These are phyloP conservation scores for Erpornis zantholeuca DNA, from an alignment of 2,113 vertebrate species.

Conservation along the genomic window DNA sequence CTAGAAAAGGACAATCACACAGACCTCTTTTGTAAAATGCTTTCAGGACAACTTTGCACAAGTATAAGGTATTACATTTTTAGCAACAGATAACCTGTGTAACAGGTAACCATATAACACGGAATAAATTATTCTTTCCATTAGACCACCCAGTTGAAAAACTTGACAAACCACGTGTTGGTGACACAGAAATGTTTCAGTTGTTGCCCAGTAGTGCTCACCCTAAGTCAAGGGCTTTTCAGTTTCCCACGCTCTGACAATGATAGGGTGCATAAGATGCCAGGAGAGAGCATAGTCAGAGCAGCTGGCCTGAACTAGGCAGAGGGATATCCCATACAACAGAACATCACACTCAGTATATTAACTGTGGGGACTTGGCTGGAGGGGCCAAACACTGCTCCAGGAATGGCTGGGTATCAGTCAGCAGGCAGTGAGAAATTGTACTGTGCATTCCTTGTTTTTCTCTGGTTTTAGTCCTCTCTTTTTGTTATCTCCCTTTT, in stretches of 20 bases:
- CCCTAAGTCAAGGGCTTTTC: background rate
- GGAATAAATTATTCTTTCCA: background rate
- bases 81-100: background rate
- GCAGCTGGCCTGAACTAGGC: background rate
- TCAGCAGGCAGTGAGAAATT: background rate
- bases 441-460: background rate
- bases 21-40: background rate
- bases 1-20: background rate
- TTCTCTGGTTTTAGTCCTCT: background rate
- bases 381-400: background rate
- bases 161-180: background rate
- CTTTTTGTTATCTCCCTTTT: background rate
- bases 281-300: background rate
- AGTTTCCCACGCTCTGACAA: background rate
- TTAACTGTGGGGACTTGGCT: background rate
- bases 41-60: background rate
- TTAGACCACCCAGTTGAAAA: background rate
- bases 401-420: background rate
- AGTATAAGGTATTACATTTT: background rate
- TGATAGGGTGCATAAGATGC: background rate
- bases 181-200: fast-evolving
- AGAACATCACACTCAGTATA: background rate
- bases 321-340: background rate
- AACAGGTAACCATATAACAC: background rate
- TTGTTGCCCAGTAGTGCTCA: background rate